Percentiles rank a stretch among this genome's conserved stretches.
Conservation (phyloP, 1,140 invertebrate genomes). For the Contarinia nasturtii region DNA sequence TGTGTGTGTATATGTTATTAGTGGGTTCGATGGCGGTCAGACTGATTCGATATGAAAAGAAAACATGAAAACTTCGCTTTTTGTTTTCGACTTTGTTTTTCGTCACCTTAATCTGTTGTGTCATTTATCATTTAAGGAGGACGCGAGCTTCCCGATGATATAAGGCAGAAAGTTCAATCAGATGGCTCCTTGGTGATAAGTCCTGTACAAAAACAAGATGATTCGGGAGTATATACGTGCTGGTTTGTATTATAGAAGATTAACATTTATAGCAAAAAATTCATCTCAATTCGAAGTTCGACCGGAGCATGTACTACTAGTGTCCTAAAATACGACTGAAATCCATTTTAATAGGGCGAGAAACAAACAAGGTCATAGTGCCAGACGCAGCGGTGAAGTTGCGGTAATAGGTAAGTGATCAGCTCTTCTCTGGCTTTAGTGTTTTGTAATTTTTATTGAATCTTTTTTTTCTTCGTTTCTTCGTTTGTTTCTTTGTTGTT, state of each 20-base stretch:
- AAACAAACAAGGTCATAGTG: conserved; percentile 54
- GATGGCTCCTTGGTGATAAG: conserved; percentile 54
- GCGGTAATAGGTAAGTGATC: conserved; percentile 47
- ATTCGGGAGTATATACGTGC: conserved; percentile 62
- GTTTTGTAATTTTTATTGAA: conserved; percentile 2
- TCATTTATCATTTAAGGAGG: conserved; percentile 25
- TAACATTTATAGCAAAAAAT: no score
- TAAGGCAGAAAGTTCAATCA: conserved; percentile 53
- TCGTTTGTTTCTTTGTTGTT: no score
- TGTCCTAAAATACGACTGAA: no score
- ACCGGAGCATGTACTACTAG: no score
- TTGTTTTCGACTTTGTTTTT: conserved; percentile 2
- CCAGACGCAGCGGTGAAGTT: conserved; percentile 48
- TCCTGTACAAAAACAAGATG: conserved; percentile 51
- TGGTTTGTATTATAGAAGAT: no score
- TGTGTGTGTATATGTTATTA: not conserved
- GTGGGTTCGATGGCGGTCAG: not conserved
- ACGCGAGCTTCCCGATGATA: conserved; percentile 56
- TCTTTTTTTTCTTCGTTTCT: no score
- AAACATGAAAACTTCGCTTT: not conserved
- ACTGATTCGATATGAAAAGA: not conserved
- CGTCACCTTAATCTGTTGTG: not conserved
- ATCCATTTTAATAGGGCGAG: no score
- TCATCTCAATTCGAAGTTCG: no score
- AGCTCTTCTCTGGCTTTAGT: conserved; percentile 25